Evolutionary conservation across 1,140 invertebrate genomes (phyloP).

Genomic region (Steinernema feltiae): DNA sequence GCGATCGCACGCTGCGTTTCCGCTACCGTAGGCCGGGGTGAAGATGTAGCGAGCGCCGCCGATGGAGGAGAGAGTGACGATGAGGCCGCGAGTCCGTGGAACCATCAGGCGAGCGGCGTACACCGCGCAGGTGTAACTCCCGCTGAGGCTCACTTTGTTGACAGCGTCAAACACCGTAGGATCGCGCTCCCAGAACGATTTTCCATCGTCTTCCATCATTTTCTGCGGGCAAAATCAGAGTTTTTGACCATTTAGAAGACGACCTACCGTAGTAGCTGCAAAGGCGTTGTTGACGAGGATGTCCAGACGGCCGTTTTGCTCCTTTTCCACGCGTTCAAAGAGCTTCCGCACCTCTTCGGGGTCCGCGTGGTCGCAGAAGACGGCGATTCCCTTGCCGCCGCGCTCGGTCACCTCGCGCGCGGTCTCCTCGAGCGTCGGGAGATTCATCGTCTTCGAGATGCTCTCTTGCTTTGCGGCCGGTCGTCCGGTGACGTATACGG

Average conservation of each 20-base stretch:
- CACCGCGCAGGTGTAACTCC: constrained; percentile 59
- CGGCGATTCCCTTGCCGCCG: constrained; percentile 58
- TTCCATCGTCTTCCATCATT: not conserved
- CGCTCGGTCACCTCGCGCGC: constrained; percentile 37
- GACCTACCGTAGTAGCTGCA: constrained; percentile 50
- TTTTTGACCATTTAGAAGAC: not conserved
- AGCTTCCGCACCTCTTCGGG: constrained; percentile 58
- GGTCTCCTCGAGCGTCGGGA: not conserved
- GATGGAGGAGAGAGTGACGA: constrained; percentile 60
- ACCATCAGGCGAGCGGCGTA: constrained; percentile 61
- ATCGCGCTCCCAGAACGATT: not conserved
- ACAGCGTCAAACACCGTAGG: not conserved
- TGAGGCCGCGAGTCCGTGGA: constrained; percentile 58
- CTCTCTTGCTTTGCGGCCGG: not conserved
- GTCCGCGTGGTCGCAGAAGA: constrained; percentile 61
- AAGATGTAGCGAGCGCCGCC: constrained; percentile 61
- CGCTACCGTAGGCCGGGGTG: constrained; percentile 58
- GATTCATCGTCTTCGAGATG: not conserved
- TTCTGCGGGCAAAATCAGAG: not conserved
- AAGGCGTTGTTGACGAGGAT: constrained; percentile 63
- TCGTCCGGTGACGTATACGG: constrained; percentile 12
- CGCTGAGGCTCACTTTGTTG: not conserved
- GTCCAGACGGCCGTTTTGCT: constrained; percentile 60
- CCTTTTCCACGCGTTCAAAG: constrained; percentile 59
- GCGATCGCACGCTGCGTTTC: constrained; percentile 46